phyloP scores from a whole-genome alignment of 2,888 invertebrate genomes.

The Myathropa florea region DNA sequence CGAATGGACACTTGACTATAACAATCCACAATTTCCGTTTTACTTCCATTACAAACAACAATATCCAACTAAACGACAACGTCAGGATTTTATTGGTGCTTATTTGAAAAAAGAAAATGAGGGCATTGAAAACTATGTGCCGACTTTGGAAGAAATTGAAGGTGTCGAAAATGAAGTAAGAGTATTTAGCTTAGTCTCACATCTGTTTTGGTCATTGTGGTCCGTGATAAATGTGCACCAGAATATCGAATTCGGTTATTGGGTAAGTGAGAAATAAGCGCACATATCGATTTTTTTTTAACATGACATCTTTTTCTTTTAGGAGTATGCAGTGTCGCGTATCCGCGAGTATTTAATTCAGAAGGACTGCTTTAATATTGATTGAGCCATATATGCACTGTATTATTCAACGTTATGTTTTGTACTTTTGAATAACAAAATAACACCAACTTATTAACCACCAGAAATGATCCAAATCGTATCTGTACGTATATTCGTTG shows the following conservation, averaged over 20 bases:
- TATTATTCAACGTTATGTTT: neutral
- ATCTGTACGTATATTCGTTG: constrained; percentile 23
- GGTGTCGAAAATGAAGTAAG: constrained; percentile 88
- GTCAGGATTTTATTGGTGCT: constrained; percentile 76
- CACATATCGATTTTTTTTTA: neutral
- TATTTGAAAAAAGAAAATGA: constrained; percentile 78
- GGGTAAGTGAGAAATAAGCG: constrained; percentile 85
- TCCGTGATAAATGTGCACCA: constrained; percentile 92
- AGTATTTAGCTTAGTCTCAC: constrained; percentile 91
- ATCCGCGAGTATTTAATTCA: constrained; percentile 76
- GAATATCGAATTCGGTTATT: constrained; percentile 96
- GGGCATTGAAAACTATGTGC: constrained; percentile 77
- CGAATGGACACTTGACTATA: constrained; percentile 96
- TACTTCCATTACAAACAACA: constrained; percentile 86
- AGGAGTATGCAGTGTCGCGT: constrained; percentile 78
- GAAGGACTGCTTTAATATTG: constrained; percentile 66
- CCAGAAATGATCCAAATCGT: constrained; percentile 22
- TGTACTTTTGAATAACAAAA: constrained; percentile 34
- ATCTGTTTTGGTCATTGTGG: constrained; percentile 98
- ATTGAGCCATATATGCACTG: constrained; percentile 3
- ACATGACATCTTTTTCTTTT: neutral
- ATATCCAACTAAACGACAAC: constrained; percentile 89
- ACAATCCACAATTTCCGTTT: constrained; percentile 88
- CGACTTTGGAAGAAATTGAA: constrained; percentile 83
- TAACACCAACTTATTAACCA: constrained; percentile 4